Conservation (phyloP, 92 coral and sea anemone genomes). For the Paramuricea clavata region DNA sequence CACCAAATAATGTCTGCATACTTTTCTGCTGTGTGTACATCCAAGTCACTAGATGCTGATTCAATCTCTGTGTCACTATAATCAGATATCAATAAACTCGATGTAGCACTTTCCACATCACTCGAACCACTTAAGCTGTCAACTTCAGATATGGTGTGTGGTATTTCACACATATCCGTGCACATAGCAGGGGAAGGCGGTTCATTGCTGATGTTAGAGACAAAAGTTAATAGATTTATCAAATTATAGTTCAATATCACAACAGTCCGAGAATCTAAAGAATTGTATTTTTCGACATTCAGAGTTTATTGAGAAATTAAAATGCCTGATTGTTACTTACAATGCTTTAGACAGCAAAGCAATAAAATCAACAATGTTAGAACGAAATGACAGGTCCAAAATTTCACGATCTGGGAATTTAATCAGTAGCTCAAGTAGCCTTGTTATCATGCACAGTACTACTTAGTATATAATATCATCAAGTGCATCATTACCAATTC, state of each 20-base stretch:
- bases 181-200: neutral
- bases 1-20: conserved; percentile 2
- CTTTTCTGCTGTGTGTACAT: conserved; percentile 12
- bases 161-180: neutral
- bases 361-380: neutral
- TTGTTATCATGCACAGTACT: neutral
- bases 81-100: neutral
- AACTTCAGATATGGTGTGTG: neutral
- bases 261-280: neutral
- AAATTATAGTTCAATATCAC: neutral
- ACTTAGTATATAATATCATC: neutral
- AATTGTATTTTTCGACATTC: neutral
- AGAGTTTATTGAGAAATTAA: neutral
- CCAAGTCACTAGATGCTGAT: conserved; percentile 17
- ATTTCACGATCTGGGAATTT: neutral
- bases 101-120: neutral
- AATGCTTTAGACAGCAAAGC: neutral
- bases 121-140: neutral
- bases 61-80: neutral
- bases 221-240: neutral
- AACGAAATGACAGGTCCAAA: neutral
- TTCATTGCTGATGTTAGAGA: neutral
- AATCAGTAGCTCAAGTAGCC: neutral
- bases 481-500: neutral
- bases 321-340: neutral